Base-by-base conservation (phyloP, 2,888 invertebrate genomes). In the Yponomeuta cagnagella region DNA sequence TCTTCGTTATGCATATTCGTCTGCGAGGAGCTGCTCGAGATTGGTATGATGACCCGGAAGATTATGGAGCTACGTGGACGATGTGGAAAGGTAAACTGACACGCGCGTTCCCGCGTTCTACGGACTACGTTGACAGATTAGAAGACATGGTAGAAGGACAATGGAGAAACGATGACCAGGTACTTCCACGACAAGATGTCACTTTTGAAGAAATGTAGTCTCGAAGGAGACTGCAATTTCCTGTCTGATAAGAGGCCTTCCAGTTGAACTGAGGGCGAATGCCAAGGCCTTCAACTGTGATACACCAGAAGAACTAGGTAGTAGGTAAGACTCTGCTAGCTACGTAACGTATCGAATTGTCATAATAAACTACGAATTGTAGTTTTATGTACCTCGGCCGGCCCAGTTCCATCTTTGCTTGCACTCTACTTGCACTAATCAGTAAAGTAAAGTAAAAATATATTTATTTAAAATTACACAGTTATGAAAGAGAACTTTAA, bases 111-210 rank as follows among this genome's bases (percentile, higher is more conserved):
- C 65, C 30, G 10, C 73, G 79, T 65, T 76, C 77, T 2, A 73
- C 71, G 1, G 80, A 80, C 70, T 80, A 72, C 68, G 79, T 77
- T 0, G 76, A 77, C 37, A 63, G 71, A 2, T 72, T 81, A 23
- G 80, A 81, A 72, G 74, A 73, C 31, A 77, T 81, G 76, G 23
- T 10, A 80, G 80, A 70, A n/a, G n/a, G 33, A 9, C 9, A 74
- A 76, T 6, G 68, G 66, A 8, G 79, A 76, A 71, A 75, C 75
- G 3, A 81, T 81, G 79, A 79, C 79, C 2, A 78, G 77, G 63
- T 82, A 82, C 67, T 81, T 72, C 48, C 76, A 78, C 58, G 75
- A 74, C 0, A 77, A 78, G 71, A 1, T 77, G 3, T 77, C 80
- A 69, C 71, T 77, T 8, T 68, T 80, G 33, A 77, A 74, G 73